Conservation (phyloP, 2,888 invertebrate genomes). For the Hemaris fuciformis region DNA sequence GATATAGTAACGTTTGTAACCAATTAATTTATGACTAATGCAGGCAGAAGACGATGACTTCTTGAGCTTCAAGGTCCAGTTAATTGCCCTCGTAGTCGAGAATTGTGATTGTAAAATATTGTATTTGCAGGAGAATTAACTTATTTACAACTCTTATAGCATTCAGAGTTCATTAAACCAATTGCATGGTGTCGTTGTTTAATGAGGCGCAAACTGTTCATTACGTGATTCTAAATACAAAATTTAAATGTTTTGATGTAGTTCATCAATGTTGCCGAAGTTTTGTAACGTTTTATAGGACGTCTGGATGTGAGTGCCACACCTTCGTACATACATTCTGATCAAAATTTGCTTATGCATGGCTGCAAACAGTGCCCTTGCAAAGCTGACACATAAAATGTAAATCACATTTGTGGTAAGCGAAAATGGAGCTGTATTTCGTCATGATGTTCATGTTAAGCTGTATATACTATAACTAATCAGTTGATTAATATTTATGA, state of each 20-base stretch:
- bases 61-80: conserved; percentile 40
- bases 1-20: conserved; percentile 30
- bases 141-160: neutral
- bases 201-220: neutral
- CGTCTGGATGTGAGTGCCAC: neutral
- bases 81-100: conserved; percentile 7
- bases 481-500: too few species aligned
- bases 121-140: neutral
- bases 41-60: conserved; percentile 51
- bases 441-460: neutral
- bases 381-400: neutral
- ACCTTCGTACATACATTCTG: conserved; percentile 2
- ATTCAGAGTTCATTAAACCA: conserved; percentile 5
- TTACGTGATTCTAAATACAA: neutral
- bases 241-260: neutral
- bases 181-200: neutral
- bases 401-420: neutral
- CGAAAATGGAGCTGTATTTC: neutral
- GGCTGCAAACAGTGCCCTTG: conserved; percentile 5
- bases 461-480: too few species aligned
- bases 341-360: conserved; percentile 7
- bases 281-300: neutral
- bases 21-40: conserved; percentile 68
- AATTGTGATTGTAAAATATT: conserved; percentile 11
- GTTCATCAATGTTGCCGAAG: neutral